phyloP scores from a whole-genome alignment of 2,113 vertebrate species.

The Geothlypis trichas region DNA sequence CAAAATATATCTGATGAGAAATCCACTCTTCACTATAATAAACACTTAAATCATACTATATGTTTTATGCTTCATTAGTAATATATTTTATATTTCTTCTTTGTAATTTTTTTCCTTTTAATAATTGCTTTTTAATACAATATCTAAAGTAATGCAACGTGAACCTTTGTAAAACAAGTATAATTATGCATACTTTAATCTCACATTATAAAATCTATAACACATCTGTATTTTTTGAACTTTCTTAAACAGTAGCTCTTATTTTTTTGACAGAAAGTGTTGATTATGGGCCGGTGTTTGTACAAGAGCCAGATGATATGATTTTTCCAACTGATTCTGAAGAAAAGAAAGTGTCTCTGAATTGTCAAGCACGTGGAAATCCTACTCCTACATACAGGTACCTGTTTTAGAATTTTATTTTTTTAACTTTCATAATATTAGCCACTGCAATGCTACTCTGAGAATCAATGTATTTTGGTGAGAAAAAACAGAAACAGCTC shows the following conservation, averaged over 20 bases:
- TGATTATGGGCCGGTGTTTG: slow-evolving; percentile 91
- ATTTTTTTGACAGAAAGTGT: slow-evolving; percentile 78
- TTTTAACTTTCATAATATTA: neutral
- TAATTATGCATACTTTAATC: neutral
- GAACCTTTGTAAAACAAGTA: neutral
- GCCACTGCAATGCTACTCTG: neutral
- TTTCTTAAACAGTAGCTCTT: neutral
- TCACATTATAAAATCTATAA: neutral
- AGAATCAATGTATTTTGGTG: neutral
- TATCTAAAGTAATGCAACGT: neutral
- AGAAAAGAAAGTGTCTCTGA: slow-evolving; percentile 91
- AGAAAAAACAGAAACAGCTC: neutral
- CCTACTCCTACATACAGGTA: slow-evolving; percentile 91
- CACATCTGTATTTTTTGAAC: neutral
- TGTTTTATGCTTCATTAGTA: neutral
- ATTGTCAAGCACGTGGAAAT: slow-evolving; percentile 87
- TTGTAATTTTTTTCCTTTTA: neutral
- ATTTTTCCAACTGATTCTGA: slow-evolving; percentile 89
- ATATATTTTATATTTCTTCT: neutral
- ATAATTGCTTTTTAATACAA: neutral
- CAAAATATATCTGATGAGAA: neutral
- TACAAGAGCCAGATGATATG: slow-evolving; percentile 88
- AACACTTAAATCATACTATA: neutral
- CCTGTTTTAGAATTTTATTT: neutral
- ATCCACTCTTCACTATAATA: neutral